Conservation (phyloP, 1,140 invertebrate genomes). For the Pemphigus obesinymphae region DNA sequence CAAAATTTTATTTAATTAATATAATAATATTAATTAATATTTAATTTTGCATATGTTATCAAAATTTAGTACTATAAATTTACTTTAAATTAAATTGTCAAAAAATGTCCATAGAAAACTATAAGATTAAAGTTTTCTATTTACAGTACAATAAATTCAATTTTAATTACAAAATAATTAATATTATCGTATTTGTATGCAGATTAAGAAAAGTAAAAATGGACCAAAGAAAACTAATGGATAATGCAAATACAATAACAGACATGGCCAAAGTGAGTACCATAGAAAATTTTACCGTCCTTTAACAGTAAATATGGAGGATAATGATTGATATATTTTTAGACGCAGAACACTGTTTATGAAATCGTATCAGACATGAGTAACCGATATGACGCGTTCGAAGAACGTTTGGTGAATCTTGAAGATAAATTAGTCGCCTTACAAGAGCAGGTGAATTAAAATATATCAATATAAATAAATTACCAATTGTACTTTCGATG, state of each 20-base stretch:
- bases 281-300: not conserved
- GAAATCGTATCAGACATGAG: slow-evolving; percentile 96
- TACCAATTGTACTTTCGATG: too few relatives aligned
- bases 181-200: slow-evolving; percentile 48
- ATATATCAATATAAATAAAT: not conserved
- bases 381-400: slow-evolving; percentile 79
- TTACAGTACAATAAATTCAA: too few relatives aligned
- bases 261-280: slow-evolving; percentile 98
- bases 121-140: too few relatives aligned
- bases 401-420: slow-evolving; percentile 77
- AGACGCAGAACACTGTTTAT: slow-evolving; percentile 96
- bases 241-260: slow-evolving; percentile 97
- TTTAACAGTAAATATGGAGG: slow-evolving; percentile 48
- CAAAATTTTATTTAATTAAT: too few relatives aligned
- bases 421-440: slow-evolving; percentile 80
- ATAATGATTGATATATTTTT: slow-evolving; percentile 56
- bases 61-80: too few relatives aligned
- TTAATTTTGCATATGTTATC: too few relatives aligned
- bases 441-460: slow-evolving; percentile 57
- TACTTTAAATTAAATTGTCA: too few relatives aligned
- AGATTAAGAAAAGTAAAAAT: slow-evolving; percentile 98
- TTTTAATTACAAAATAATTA: too few relatives aligned
- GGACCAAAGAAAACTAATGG: slow-evolving; percentile 99
- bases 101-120: too few relatives aligned
- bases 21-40: too few relatives aligned